Base-by-base conservation (phyloP, 2,797 vertebrate genomes). In the Moxostoma hubbsi region DNA sequence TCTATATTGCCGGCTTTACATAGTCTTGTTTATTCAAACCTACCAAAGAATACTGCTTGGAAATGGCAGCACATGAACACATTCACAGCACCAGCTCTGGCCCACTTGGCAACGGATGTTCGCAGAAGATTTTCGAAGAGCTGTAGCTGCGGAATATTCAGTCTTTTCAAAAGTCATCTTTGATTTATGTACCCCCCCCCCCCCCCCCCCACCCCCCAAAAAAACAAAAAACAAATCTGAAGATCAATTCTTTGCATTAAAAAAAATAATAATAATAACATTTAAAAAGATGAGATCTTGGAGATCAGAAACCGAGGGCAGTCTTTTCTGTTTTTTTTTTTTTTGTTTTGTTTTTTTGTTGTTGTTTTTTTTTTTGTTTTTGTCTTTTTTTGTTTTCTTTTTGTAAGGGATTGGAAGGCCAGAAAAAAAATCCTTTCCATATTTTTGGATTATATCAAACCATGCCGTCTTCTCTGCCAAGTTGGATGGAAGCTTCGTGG, bases 21-120 rank as follows among this genome's bases (percentile, higher is more conserved):
- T 95, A 97, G 96, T 97, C 94, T 95, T 88, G 94, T 96, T 98
- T 97, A 96, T 97, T 97, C 96, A 97, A 98, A 98, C 96, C 96
- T 98, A 98, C 96, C 96, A 99, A 98, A 98, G 90, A 96, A 96
- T 91, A 96, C 97, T 97, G 97, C 97, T 95, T 95, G 95, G 94
- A 98, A 99, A 98, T 94, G 94, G 97, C 97, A 99, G 97, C 94
- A 95, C 92, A 89, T 92, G 93, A 94, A 94, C 92, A 93, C 92
- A 93, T 96, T 95, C 96, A 95, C 94, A 95, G 95, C 95, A 95
- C 95, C 94, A 95, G 95, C 94, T 95, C 96, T 94, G 94, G 95
- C 95, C 94, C 93, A 94, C 95, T 96, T 97, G 96, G 96, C 96
- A 95, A 96, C 93, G 95, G 91, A 93, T 90, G 94, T 87, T 93